A percentile compares a stretch with the other conserved stretches of the same genome.
Conservation (phyloP, 2,113 vertebrate genomes). For the Gobius niger region DNA sequence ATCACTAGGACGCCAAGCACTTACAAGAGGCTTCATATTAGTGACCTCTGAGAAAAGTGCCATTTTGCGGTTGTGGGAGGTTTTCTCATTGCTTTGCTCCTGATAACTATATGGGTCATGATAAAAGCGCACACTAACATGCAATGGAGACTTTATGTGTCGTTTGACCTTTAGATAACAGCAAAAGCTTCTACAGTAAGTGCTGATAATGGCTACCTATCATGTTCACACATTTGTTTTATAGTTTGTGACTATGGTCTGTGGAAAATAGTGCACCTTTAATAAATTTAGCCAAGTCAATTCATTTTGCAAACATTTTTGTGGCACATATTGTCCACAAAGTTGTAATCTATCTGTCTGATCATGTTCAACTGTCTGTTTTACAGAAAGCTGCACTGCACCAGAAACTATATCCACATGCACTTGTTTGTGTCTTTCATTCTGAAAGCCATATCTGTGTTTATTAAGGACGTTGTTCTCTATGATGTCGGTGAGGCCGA, state of each 20-base stretch:
- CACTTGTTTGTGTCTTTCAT: conserved; percentile 94
- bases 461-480: conserved; percentile 89
- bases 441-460: conserved; percentile 87
- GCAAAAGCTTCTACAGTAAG: neutral
- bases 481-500: conserved; percentile 79
- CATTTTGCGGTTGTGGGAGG: conserved; percentile 28
- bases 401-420: conserved; percentile 94
- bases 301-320: neutral
- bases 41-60: conserved; percentile 10
- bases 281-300: neutral
- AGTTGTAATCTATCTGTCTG: neutral
- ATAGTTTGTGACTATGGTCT: conserved; percentile 5
- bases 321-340: neutral
- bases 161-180: conserved; percentile 20
- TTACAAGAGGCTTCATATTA: conserved; percentile 42
- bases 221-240: conserved; percentile 7
- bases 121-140: neutral
- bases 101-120: conserved; percentile 4
- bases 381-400: conserved; percentile 91
- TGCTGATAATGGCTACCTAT: conserved; percentile 10
- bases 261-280: neutral
- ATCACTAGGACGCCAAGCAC: conserved; percentile 40
- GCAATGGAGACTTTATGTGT: conserved; percentile 8
- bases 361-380: neutral
- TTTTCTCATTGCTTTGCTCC: conserved; percentile 1